Conservation (phyloP, 2,888 invertebrate genomes). For the Zhuqinia jingwanae region DNA sequence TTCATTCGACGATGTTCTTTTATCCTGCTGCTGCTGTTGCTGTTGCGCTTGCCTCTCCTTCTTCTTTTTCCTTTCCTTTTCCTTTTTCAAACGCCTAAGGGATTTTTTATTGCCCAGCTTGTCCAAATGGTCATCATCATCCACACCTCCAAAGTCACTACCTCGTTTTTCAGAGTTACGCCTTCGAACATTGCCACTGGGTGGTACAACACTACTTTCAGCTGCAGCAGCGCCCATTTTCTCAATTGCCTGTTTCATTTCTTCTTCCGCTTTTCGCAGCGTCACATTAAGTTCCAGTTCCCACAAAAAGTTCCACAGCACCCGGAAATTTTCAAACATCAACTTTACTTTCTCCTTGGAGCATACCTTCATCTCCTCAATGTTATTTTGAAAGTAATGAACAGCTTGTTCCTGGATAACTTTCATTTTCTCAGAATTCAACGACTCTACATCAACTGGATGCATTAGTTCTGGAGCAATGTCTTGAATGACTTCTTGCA, state of each 20-base stretch:
- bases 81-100: conserved; percentile 24
- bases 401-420: conserved; percentile 56
- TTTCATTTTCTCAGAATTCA: conserved; percentile 52
- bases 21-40: neutral
- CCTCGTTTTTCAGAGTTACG: neutral
- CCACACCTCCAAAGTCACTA: neutral
- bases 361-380: conserved; percentile 58
- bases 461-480: conserved; percentile 69
- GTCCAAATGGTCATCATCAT: neutral
- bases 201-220: neutral
- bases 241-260: conserved; percentile 19
- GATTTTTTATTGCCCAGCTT: neutral
- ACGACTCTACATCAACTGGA: conserved; percentile 29
- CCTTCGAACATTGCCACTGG: neutral
- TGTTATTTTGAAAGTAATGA: conserved; percentile 60
- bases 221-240: neutral
- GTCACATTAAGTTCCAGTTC: conserved; percentile 62
- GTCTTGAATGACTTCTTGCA: conserved; percentile 63
- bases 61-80: conserved; percentile 14
- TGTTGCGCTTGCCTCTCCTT: neutral
- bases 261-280: conserved; percentile 52
- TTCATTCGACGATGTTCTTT: neutral
- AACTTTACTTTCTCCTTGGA: conserved; percentile 58
- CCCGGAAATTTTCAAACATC: conserved; percentile 71
- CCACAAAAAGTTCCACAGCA: conserved; percentile 68